Base-by-base conservation (phyloP, 2,797 vertebrate species). In the Hyperoplus lanceolatus region DNA sequence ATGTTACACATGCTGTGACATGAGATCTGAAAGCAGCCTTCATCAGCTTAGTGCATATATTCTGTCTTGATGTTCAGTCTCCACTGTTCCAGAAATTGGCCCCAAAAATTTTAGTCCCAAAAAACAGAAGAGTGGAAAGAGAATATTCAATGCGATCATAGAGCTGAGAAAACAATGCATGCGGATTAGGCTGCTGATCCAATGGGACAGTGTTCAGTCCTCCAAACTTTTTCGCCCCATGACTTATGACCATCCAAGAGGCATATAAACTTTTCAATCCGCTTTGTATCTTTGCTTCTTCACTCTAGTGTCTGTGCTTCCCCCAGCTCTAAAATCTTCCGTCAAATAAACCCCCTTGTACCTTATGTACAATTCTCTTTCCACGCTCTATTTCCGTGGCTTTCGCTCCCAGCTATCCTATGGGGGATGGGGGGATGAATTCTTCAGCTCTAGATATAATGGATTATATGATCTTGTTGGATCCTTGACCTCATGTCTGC, bases 21-120 rank as follows among this genome's bases (percentile, higher is more conserved):
- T 6, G 55, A 77, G 66, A 85, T 29, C 29, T 77, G 62, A 86
- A 86, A 82, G 78, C 76, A 51, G 63, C 78, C 67, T 59, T 67
- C 49, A 80, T 83, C 69, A 49, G 64, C 67, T 80, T 51, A 5
- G 49, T 36, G 59, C 63, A 59, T 42, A 58, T 72, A 58, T 72
- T 75, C 61, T 56, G 42, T 58, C 60, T 18, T 36, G 48, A 58
- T 59, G 59, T 68, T 68, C 53, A 38, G 9, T 82, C 66, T 69
- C 4, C 2, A 6, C 39, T 4, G 13, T 36, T 64, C 69, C 36
- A 36, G 73, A 75, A 75, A 61, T 2, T 46, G 67, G 4, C 63
- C 58, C 42, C 29, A 29, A 29, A 29, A 11, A 18, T 68, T 85
- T 80, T 60, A 16, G 29, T 60, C 63, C 54, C 18, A 8, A 57